Evolutionary conservation across 2,888 invertebrate species (phyloP).

Genomic region (Cosmia trapezina): DNA sequence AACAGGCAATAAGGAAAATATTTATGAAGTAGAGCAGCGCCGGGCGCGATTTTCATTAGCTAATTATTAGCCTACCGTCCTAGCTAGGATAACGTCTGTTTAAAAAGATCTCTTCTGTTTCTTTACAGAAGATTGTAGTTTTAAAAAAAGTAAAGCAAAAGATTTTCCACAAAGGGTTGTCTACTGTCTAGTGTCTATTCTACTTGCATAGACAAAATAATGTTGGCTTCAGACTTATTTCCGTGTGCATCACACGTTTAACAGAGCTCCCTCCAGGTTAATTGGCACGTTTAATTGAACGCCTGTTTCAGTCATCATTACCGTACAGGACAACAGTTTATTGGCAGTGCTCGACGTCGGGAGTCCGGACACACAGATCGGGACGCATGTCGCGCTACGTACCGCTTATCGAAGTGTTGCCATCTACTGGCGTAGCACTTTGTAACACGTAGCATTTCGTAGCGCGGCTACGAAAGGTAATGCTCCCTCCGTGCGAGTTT

Average conservation of each 20-base stretch:
- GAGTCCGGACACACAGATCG: slow-evolving; percentile 66
- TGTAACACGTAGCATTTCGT: slow-evolving; percentile 47
- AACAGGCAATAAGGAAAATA: slow-evolving; percentile 89
- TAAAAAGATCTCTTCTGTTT: slow-evolving; percentile 17
- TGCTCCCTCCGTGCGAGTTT: too few relatives aligned
- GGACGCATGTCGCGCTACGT: slow-evolving; percentile 63
- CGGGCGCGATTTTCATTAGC: slow-evolving; percentile 86
- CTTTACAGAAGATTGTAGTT: slow-evolving; percentile 19
- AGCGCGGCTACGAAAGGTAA: slow-evolving; percentile 40
- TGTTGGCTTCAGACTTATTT: slow-evolving; percentile 68
- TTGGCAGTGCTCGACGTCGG: slow-evolving; percentile 76
- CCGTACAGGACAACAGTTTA: slow-evolving; percentile 83
- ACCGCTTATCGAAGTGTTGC: slow-evolving; percentile 58
- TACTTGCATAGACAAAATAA: slow-evolving; percentile 20
- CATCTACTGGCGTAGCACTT: slow-evolving; percentile 68
- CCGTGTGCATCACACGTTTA: slow-evolving; percentile 74
- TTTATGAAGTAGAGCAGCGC: slow-evolving; percentile 86
- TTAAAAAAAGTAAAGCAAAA: slow-evolving; percentile 1
- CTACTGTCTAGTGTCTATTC: neutral
- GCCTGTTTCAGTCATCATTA: slow-evolving; percentile 86
- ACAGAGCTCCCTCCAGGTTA: slow-evolving; percentile 79
- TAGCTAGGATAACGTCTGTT: slow-evolving; percentile 46
- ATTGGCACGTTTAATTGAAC: slow-evolving; percentile 87
- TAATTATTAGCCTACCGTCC: slow-evolving; percentile 79
- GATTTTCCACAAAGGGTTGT: neutral